Evolutionary conservation across 2,113 vertebrate species (phyloP).

Genomic region (Pomatostomus ruficeps): DNA sequence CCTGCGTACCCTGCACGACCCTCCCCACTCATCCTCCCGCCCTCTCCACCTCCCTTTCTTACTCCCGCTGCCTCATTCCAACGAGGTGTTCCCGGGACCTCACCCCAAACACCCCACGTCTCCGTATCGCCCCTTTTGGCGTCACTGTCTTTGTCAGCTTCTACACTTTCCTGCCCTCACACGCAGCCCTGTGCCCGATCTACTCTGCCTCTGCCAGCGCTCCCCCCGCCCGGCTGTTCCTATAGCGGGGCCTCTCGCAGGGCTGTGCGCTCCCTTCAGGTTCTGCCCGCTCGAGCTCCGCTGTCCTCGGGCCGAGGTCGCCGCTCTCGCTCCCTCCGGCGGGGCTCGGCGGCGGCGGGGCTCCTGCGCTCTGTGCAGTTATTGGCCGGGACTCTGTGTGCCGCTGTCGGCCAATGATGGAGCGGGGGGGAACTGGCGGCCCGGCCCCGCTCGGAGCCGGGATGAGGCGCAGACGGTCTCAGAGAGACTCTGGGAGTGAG

Average conservation of each 20-base stretch:
- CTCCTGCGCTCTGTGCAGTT: conserved; percentile 69
- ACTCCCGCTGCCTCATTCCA: background rate
- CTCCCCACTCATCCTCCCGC: background rate
- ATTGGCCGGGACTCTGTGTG: conserved; percentile 78
- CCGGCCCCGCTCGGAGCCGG: conserved; percentile 68
- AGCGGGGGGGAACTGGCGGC: conserved; percentile 66
- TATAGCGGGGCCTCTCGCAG: background rate
- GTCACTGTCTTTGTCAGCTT: background rate
- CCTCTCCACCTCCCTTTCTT: background rate
- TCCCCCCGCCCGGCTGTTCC: background rate
- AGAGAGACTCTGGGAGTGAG: conserved; percentile 19
- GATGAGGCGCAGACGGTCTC: conserved; percentile 50
- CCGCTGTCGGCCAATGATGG: conserved; percentile 84
- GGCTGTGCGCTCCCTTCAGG: background rate
- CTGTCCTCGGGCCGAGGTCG: background rate
- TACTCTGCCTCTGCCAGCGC: background rate
- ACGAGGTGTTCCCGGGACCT: background rate
- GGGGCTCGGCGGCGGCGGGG: background rate
- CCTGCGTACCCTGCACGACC: accelerated
- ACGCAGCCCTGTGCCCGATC: background rate
- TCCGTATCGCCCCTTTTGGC: background rate
- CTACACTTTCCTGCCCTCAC: background rate
- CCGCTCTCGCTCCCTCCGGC: background rate
- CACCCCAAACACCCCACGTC: accelerated
- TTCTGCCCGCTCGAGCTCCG: background rate